Evolutionary conservation across 2,113 vertebrate genomes (phyloP).

Genomic region (Aramus guarauna): DNA sequence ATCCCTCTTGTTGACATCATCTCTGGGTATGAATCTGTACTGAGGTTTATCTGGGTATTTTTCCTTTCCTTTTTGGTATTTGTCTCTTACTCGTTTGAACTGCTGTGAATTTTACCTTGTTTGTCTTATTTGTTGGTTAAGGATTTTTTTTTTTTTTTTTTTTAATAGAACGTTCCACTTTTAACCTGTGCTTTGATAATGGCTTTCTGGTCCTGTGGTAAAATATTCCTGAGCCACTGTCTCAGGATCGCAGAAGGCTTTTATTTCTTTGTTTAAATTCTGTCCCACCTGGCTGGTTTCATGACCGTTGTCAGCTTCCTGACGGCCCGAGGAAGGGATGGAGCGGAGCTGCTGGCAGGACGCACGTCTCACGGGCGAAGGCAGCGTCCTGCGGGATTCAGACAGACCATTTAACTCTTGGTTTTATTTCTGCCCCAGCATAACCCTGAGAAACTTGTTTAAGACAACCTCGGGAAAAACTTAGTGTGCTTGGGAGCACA

Average conservation of each 20-base stretch:
- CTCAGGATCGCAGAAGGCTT: not conserved
- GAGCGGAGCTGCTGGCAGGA: not conserved
- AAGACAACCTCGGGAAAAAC: not conserved
- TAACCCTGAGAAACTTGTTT: not conserved
- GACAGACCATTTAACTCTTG: accelerated
- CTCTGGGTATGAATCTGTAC: not conserved
- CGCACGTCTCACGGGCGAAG: not conserved
- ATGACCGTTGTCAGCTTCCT: not conserved
- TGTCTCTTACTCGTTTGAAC: not conserved
- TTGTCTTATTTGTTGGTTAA: not conserved
- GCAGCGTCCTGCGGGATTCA: accelerated
- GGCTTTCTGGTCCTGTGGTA: not conserved
- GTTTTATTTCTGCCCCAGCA: not conserved
- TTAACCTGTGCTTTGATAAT: not conserved
- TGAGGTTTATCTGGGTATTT: not conserved
- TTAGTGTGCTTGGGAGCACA: accelerated
- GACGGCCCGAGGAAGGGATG: not conserved
- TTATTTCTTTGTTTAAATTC: not conserved
- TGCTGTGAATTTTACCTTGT: not conserved
- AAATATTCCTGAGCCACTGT: not conserved
- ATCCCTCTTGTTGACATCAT: too few relatives aligned
- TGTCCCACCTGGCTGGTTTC: not conserved
- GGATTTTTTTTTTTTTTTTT: not conserved
- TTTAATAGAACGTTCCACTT: not conserved
- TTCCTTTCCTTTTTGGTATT: not conserved